Percentiles rank a stretch among this genome's conserved stretches.
Evolutionary conservation across 2,113 vertebrate genomes (phyloP).

Genomic region (Hassar affinis): DNA sequence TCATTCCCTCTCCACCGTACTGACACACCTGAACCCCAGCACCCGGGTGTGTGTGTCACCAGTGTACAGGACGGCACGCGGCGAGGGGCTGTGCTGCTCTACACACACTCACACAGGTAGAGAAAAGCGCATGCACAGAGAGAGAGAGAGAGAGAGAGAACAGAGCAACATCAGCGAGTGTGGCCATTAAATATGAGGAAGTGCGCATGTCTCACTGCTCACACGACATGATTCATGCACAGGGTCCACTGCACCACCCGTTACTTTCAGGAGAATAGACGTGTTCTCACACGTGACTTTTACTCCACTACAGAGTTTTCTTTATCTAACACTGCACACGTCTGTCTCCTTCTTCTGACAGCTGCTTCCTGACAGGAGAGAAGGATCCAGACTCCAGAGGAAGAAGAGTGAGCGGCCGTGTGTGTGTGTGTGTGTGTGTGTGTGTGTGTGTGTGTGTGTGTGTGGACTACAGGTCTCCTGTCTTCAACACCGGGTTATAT

Average conservation of each 20-base stretch:
- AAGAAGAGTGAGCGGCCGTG: neutral
- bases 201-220: neutral
- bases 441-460: too few relatives aligned
- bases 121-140: slow-evolving; percentile 18
- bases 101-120: slow-evolving; percentile 61
- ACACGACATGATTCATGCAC: too few relatives aligned
- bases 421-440: too few relatives aligned
- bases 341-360: neutral
- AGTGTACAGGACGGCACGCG: slow-evolving; percentile 66
- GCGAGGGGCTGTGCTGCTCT: slow-evolving; percentile 72
- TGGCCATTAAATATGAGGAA: neutral
- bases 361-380: neutral
- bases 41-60: slow-evolving; percentile 76
- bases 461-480: too few relatives aligned
- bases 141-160: neutral
- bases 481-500: too few relatives aligned
- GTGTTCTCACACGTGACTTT: neutral
- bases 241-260: too few relatives aligned
- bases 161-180: neutral
- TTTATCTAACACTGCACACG: slow-evolving; percentile 5
- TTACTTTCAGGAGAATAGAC: too few relatives aligned
- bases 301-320: neutral
- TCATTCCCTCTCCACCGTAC: slow-evolving; percentile 57
- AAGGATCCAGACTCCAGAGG: slow-evolving; percentile 14
- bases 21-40: slow-evolving; percentile 59